These are phyloP conservation scores for Heliothis virescens DNA, from an alignment of 1,140 invertebrate species.

Conservation along the genomic window DNA sequence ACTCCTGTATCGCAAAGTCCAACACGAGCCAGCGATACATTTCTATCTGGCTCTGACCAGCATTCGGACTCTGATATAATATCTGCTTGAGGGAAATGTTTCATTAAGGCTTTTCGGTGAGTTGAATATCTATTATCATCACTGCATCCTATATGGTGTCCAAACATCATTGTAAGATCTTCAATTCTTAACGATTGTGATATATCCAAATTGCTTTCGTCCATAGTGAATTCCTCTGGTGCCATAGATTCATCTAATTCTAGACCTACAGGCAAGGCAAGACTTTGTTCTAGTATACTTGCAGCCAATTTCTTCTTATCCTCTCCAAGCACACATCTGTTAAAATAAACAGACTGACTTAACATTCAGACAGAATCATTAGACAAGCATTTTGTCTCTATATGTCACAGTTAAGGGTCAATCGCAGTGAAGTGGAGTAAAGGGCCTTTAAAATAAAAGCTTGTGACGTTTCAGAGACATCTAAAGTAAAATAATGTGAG, in stretches of 20 bases:
- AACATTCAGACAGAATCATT: not conserved
- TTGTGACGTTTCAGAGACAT: too few relatives aligned
- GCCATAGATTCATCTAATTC: constrained; percentile 82
- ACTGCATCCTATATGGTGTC: constrained; percentile 77
- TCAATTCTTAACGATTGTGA: constrained; percentile 81
- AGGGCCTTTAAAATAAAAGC: too few relatives aligned
- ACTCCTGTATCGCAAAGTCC: constrained; percentile 87
- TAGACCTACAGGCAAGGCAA: constrained; percentile 81
- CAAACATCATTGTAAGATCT: constrained; percentile 83
- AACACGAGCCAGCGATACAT: constrained; percentile 92
- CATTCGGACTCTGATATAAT: constrained; percentile 91
- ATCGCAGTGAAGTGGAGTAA: not conserved
- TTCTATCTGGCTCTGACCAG: constrained; percentile 94
- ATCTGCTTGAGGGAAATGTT: constrained; percentile 79
- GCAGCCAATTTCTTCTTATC: constrained; percentile 84
- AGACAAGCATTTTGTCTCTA: not conserved
- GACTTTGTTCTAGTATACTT: constrained; percentile 84
- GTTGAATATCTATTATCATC: constrained; percentile 67
- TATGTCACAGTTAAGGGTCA: not conserved
- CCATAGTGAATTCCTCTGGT: constrained; percentile 79
- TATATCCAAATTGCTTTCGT: constrained; percentile 79
- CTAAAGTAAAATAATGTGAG: not conserved
- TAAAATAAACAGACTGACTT: constrained; percentile 49
- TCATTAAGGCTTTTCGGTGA: constrained; percentile 59
- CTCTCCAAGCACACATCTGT: constrained; percentile 83